Conservation (phyloP, 2,797 vertebrate genomes). For the Amniataba percoides region DNA sequence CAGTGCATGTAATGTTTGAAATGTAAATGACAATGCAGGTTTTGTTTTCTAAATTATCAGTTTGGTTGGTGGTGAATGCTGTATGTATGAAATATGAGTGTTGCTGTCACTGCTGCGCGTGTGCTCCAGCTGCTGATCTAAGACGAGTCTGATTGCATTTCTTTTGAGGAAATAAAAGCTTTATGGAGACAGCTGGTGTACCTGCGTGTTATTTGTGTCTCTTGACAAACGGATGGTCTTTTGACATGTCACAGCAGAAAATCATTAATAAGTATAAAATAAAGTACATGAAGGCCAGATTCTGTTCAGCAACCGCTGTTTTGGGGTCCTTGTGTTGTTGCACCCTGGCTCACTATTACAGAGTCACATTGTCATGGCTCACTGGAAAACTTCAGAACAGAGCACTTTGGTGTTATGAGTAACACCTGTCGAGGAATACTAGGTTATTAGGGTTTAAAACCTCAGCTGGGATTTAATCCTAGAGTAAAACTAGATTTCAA, state of each 20-base stretch:
- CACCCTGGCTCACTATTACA: too few species aligned
- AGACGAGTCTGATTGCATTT: slow-evolving; percentile 30
- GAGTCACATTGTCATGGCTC: neutral
- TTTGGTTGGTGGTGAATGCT: slow-evolving; percentile 7
- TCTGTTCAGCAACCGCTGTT: neutral
- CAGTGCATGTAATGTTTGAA: neutral
- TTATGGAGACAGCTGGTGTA: slow-evolving; percentile 1
- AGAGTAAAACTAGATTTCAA: slow-evolving; percentile 3
- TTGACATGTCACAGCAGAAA: neutral
- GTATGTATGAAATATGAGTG: neutral
- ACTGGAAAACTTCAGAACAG: neutral
- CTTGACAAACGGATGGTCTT: neutral
- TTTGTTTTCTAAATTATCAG: slow-evolving; percentile 19
- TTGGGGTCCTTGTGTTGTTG: neutral
- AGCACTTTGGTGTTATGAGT: neutral
- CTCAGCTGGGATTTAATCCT: neutral
- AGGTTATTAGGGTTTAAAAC: neutral
- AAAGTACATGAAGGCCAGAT: neutral
- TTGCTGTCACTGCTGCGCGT: slow-evolving; percentile 30
- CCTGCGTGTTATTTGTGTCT: slow-evolving; percentile 13
- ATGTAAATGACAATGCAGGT: neutral
- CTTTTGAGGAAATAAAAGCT: slow-evolving; percentile 58
- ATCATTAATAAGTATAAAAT: neutral
- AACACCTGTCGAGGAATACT: neutral
- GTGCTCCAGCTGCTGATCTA: slow-evolving; percentile 19